Percentiles rank a stretch among this genome's conserved stretches.
These are phyloP conservation scores for Alloplasta piceator DNA, from an alignment of 2,888 invertebrate species.

Conservation along the genomic window DNA sequence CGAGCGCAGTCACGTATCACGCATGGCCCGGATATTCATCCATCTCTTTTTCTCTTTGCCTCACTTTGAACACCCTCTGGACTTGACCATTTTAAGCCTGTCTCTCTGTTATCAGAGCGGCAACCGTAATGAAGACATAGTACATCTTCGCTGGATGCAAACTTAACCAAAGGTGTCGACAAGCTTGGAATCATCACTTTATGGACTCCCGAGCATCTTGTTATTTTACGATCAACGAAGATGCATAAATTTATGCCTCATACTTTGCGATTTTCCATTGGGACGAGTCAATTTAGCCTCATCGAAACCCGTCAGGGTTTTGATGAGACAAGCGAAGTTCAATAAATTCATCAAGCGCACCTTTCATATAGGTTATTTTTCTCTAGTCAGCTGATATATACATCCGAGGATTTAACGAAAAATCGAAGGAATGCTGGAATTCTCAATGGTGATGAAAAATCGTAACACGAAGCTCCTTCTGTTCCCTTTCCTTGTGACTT, in stretches of 20 bases:
- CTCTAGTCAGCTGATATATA: too few relatives aligned
- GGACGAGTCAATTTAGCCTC: too few relatives aligned
- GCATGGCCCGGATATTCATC: slow-evolving; percentile 57
- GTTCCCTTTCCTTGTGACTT: slow-evolving; percentile 38
- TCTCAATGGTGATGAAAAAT: slow-evolving; percentile 29
- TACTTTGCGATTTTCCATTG: too few relatives aligned
- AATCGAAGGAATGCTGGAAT: slow-evolving; percentile 9
- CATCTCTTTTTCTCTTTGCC: slow-evolving; percentile 61
- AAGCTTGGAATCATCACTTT: slow-evolving; percentile 1
- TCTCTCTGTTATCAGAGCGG: slow-evolving; percentile 37
- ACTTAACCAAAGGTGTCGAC: neutral
- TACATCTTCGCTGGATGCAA: neutral
- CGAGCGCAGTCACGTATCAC: slow-evolving; percentile 57
- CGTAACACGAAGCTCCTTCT: slow-evolving; percentile 39
- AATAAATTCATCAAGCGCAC: too few relatives aligned
- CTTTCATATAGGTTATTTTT: too few relatives aligned
- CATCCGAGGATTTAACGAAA: neutral
- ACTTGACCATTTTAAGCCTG: slow-evolving; percentile 60
- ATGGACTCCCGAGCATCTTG: neutral
- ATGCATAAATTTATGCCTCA: too few relatives aligned
- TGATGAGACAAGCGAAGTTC: too few relatives aligned
- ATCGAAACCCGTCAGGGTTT: too few relatives aligned
- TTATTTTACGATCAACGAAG: too few relatives aligned
- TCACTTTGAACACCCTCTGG: slow-evolving; percentile 72
- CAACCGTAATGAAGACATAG: slow-evolving; percentile 28